Evolutionary conservation across 2,797 vertebrate genomes (phyloP).

Genomic region (Chromis chromis): DNA sequence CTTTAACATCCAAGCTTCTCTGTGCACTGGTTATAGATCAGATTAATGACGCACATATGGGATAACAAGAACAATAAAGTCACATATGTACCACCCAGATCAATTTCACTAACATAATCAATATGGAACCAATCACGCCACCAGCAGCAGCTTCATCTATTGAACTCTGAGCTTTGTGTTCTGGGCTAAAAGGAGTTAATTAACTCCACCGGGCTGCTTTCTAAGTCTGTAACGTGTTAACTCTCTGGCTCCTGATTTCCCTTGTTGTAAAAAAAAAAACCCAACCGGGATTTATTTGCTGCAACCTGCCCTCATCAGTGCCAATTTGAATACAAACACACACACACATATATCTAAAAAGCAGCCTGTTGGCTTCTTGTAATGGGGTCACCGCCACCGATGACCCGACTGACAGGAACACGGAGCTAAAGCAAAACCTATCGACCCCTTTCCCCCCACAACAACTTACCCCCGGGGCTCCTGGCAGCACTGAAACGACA

Average conservation of each 20-base stretch:
- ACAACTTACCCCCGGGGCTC: slow-evolving; percentile 37
- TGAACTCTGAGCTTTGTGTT: slow-evolving; percentile 41
- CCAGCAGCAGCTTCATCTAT: slow-evolving; percentile 18
- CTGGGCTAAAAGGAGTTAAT: slow-evolving; percentile 36
- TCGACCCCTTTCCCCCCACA: slow-evolving; percentile 30
- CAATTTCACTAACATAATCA: slow-evolving; percentile 58
- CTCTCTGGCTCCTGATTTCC: slow-evolving; percentile 45
- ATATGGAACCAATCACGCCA: slow-evolving; percentile 37
- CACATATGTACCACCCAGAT: slow-evolving; percentile 43
- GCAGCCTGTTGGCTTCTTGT: not conserved
- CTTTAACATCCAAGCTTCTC: not conserved
- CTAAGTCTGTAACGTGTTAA: slow-evolving; percentile 40
- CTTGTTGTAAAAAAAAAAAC: slow-evolving; percentile 9
- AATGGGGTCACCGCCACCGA: slow-evolving; percentile 42
- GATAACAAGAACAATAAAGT: slow-evolving; percentile 38
- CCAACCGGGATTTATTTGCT: slow-evolving; percentile 29
- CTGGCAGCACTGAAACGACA: slow-evolving; percentile 39
- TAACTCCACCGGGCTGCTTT: slow-evolving; percentile 38
- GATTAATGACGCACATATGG: slow-evolving; percentile 18
- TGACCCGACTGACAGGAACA: slow-evolving; percentile 45
- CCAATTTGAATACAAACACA: slow-evolving; percentile 17
- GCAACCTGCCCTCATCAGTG: slow-evolving; percentile 6
- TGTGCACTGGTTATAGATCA: slow-evolving; percentile 11
- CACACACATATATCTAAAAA: not conserved
- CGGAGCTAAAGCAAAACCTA: slow-evolving; percentile 43